Conservation (phyloP, 2,888 invertebrate species). For the Tiliacea aurago region DNA sequence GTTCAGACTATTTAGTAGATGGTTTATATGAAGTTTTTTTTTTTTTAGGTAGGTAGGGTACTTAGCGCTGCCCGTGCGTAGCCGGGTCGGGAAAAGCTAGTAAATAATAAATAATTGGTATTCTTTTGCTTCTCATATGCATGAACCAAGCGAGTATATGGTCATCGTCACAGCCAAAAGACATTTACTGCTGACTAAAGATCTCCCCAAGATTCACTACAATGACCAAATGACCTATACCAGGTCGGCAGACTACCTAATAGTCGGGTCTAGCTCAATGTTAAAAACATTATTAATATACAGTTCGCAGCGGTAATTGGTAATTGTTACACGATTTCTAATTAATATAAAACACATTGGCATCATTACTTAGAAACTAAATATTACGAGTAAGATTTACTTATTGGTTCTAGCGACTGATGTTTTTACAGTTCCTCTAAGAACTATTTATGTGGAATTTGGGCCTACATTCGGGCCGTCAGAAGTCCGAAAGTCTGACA, state of each 20-base stretch:
- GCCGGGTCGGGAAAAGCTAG: too few relatives aligned
- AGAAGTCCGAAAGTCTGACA: too few relatives aligned
- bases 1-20: too few relatives aligned
- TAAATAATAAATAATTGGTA: too few relatives aligned
- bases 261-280: not conserved
- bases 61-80: too few relatives aligned
- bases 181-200: too few relatives aligned
- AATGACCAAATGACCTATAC: not conserved
- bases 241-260: too few relatives aligned
- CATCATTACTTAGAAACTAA: constrained; percentile 2
- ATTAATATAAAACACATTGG: constrained; percentile 15
- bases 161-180: not conserved
- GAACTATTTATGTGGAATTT: constrained; percentile 30
- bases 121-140: too few relatives aligned
- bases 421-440: not conserved
- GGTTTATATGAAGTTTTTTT: too few relatives aligned
- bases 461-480: too few relatives aligned
- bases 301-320: not conserved
- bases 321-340: too few relatives aligned
- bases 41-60: too few relatives aligned
- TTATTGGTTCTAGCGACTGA: not conserved
- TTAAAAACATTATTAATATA: constrained; percentile 1
- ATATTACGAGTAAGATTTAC: constrained; percentile 9
- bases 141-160: not conserved
- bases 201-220: not conserved